Percentiles rank a stretch among this genome's conserved stretches.
Conservation (phyloP, 1,140 invertebrate species). For the Drosophila lacteicornis region DNA sequence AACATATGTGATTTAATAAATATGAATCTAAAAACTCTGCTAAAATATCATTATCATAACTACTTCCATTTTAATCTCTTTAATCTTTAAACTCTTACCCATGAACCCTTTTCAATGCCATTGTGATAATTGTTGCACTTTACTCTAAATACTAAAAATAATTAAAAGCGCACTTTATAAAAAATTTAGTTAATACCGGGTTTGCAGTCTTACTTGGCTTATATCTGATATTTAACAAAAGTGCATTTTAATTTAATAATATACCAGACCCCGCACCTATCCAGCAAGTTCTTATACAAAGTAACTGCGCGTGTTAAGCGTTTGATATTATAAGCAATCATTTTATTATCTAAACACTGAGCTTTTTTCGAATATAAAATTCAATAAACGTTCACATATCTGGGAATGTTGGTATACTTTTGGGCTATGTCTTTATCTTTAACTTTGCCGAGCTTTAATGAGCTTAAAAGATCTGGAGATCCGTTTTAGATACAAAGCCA, state of each 20-base stretch:
- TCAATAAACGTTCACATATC: not conserved
- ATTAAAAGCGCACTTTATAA: not conserved
- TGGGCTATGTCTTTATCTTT: not conserved
- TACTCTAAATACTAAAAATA: no score
- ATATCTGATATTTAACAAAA: not conserved
- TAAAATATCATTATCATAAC: no score
- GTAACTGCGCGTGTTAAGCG: not conserved
- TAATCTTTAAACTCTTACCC: not conserved
- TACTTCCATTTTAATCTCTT: not conserved
- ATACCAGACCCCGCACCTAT: not conserved
- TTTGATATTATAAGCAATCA: not conserved
- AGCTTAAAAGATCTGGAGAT: no score
- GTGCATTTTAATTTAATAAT: conserved; percentile 8
- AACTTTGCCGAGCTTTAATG: not conserved
- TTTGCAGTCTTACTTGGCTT: not conserved
- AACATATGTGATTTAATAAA: no score
- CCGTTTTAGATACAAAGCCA: not conserved
- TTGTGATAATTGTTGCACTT: not conserved
- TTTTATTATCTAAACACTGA: not conserved
- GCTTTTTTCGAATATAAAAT: not conserved
- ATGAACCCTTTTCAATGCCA: not conserved
- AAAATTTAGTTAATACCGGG: not conserved
- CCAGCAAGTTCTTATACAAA: not conserved
- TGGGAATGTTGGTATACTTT: not conserved
- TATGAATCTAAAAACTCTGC: not conserved